Base-by-base conservation (phyloP, 2,888 invertebrate species). In the Cepaea hortensis region DNA sequence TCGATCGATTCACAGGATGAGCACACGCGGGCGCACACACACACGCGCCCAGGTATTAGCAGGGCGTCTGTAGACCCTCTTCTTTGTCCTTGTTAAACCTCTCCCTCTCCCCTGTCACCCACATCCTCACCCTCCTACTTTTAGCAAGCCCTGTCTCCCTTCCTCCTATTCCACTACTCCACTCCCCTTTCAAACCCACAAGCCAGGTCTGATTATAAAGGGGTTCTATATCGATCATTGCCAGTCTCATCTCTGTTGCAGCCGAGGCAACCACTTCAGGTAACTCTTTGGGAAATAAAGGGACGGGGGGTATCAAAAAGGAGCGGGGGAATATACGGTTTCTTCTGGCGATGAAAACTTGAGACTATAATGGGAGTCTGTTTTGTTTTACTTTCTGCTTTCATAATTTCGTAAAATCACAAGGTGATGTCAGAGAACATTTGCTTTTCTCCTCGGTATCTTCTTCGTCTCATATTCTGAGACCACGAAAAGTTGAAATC, bases 211-310 rank as follows among this genome's bases (percentile, higher is more conserved):
- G 79, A 35, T 79, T 35, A 55, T 35, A 77, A 23, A 13, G 79
- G 79, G 35, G 6, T 62, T 55, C 13, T 62, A 62, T 79, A 79
- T 79, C 23, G 79, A 79, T 79, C 62, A 35, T 62, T 15, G 15
- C 4, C 62, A 13, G n/a, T 79, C 77, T 62, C 18, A 62, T 79
- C 79, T 79, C 79, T 13, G 5, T 79, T 62, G 7, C 79, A 35
- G 62, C 35, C 79, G 62, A 11, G 20, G 23, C 35, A 79, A 18
- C 79, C 62, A 79, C 79, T 79, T 65, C 79, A 79, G 79, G 79
- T 79, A 79, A 79, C 62, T 62, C 79, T 79, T 79, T 1, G 35
- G 62, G 35, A 62, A 79, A 35, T 55, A 55, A 55, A 55, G 55
- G 55, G 55, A 6, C 11, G 68, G 5, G 68, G 68, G n/a, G 18